Conservation (phyloP, 2,797 vertebrate genomes). For the Antrozous pallidus region DNA sequence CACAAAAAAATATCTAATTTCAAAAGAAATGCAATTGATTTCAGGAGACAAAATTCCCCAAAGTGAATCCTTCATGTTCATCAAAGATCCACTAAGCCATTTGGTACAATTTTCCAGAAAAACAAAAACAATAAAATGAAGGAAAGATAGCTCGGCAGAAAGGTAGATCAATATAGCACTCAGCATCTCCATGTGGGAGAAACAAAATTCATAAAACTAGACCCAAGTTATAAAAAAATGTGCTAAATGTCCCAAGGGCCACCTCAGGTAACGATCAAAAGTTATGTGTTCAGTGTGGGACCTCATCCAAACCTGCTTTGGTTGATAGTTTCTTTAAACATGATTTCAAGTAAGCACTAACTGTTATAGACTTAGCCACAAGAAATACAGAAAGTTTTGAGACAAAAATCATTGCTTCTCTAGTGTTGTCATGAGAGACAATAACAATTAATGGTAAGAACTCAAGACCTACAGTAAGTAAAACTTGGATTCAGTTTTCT, state of each 20-base stretch:
- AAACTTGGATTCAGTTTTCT: background rate
- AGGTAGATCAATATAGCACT: slow-evolving; percentile 5
- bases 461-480: background rate
- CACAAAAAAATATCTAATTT: background rate
- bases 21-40: background rate
- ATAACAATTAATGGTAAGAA: background rate
- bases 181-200: background rate
- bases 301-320: background rate
- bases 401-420: background rate
- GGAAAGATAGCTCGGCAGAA: background rate
- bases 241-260: background rate
- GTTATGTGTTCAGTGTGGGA: background rate
- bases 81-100: background rate
- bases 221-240: background rate
- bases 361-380: background rate
- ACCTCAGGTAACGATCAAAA: background rate
- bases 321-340: background rate
- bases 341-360: background rate
- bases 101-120: slow-evolving; percentile 24
- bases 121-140: slow-evolving; percentile 25
- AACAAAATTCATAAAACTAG: background rate
- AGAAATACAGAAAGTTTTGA: background rate
- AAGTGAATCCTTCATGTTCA: background rate
- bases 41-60: slow-evolving; percentile 9
- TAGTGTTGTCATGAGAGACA: background rate